Base-by-base conservation (phyloP, 2,797 vertebrate species). In the Halcyon chelicuti region DNA sequence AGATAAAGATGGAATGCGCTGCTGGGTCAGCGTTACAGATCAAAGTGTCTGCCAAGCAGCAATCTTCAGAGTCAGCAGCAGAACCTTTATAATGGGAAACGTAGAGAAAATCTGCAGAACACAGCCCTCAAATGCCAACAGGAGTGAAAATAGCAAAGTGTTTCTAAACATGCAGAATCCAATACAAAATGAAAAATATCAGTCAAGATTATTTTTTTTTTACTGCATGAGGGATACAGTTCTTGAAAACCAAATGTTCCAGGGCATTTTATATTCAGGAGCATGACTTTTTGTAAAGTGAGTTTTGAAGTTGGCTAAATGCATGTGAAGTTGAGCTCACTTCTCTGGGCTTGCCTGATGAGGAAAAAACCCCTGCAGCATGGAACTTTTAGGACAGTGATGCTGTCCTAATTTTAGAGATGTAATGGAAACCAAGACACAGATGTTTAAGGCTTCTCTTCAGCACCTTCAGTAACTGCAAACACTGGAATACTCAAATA, bases 1-100 rank as follows among this genome's bases (percentile, higher is more conserved):
- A 96, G 94, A 95, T 93, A 96, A 96, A 73, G 49, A 49, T 20
- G 95, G 94, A 94, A 91, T 87, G 95, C 39, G 44, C 37, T 25
- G 18, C 23, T 58, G 61, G 67, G 60, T 49, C 89, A 79, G 84
- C 12, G 14, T 26, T 84, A 54, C 47, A 84, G 55, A 51, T 17
- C 22, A 10, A 83, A 58, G 19, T 5, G 28, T 63, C 60, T 21
- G 49, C 61, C 29, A 67, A 35, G 71, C 44, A 85, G 37, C 51
- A 73, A 65, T 68, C 84, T 86, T 54, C 84, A 89, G 66, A 90
- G 66, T 10, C 35, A 67, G 67, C 28, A 68, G 79, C 67, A 73
- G 51, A 76, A 80, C 85, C 54, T 26, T 75, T 62, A 76, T 54
- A 29, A 18, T 28, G 46, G 58, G 62, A 90, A 88, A 70, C 2